phyloP scores from a whole-genome alignment of 2,113 vertebrate genomes.

The Rhizomys pruinosus region DNA sequence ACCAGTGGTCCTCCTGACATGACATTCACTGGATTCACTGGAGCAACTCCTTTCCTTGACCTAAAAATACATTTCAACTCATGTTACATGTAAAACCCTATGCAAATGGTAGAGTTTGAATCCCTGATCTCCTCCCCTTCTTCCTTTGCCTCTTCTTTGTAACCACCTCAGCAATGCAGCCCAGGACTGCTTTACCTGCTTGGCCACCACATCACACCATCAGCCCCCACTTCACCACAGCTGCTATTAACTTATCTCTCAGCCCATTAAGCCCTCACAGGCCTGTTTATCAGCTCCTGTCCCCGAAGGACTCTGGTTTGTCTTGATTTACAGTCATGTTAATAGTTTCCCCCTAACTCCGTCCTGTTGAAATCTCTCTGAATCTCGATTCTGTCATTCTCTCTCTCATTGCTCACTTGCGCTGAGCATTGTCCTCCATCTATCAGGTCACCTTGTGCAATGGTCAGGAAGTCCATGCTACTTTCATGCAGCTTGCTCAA shows the following conservation, averaged over 20 bases:
- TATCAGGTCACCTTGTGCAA: background rate
- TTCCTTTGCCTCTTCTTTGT: background rate
- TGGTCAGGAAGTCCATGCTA: background rate
- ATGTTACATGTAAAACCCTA: background rate
- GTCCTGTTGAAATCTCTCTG: conserved; percentile 58
- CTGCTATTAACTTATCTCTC: background rate
- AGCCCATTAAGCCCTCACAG: background rate
- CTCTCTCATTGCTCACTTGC: background rate
- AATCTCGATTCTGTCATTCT: conserved; percentile 32
- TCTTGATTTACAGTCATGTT: conserved; percentile 17
- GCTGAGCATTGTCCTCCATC: background rate
- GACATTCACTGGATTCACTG: background rate
- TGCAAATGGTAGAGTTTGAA: background rate
- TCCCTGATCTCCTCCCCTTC: no score
- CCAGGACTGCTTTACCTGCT: background rate
- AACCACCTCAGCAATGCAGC: background rate
- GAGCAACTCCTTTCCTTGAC: background rate
- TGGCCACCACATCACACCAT: background rate
- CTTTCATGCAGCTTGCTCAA: background rate
- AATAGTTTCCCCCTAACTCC: background rate
- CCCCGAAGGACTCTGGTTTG: background rate
- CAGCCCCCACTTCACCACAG: background rate
- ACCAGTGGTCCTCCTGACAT: background rate
- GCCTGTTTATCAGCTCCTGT: conserved; percentile 32
- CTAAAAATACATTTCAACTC: background rate